Percentiles rank a stretch among this genome's conserved stretches.
Evolutionary conservation across 2,797 vertebrate genomes (phyloP).

Genomic region (Pseudomugil tenellus): DNA sequence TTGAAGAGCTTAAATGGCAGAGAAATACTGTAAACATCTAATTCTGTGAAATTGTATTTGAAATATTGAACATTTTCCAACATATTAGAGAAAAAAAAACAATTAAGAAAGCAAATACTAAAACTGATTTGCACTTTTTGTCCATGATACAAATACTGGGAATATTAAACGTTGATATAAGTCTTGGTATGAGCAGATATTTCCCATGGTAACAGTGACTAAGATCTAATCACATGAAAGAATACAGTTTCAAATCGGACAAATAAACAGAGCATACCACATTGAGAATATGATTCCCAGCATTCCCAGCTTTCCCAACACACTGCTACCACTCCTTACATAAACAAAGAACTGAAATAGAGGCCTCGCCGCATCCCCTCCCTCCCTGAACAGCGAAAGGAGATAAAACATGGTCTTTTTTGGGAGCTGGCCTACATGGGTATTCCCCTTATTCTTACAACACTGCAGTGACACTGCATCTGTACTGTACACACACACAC

Average conservation of each 20-base stretch:
- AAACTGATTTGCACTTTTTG: background rate
- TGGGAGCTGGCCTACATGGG: constrained; percentile 33
- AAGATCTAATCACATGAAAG: background rate
- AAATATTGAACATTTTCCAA: background rate
- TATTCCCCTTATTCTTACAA: constrained; percentile 54
- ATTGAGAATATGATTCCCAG: constrained; percentile 40
- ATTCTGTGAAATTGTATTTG: background rate
- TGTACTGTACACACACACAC: background rate
- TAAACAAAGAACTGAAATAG: constrained; percentile 76
- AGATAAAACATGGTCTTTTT: constrained; percentile 62
- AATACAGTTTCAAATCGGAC: constrained; percentile 2
- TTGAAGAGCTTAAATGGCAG: background rate
- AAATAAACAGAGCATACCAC: constrained; percentile 14
- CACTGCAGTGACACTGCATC: constrained; percentile 10
- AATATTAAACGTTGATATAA: background rate
- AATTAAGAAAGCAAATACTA: background rate
- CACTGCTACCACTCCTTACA: constrained; percentile 66
- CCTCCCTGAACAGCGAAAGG: constrained; percentile 8
- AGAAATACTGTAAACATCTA: background rate
- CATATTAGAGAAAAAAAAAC: background rate
- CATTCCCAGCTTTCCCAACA: constrained; percentile 58
- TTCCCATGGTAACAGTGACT: background rate
- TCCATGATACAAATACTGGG: background rate
- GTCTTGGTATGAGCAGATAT: background rate
- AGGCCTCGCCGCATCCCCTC: constrained; percentile 38